These are phyloP conservation scores for Heteromurus nitidus DNA, from an alignment of 2,888 invertebrate species.

Conservation along the genomic window DNA sequence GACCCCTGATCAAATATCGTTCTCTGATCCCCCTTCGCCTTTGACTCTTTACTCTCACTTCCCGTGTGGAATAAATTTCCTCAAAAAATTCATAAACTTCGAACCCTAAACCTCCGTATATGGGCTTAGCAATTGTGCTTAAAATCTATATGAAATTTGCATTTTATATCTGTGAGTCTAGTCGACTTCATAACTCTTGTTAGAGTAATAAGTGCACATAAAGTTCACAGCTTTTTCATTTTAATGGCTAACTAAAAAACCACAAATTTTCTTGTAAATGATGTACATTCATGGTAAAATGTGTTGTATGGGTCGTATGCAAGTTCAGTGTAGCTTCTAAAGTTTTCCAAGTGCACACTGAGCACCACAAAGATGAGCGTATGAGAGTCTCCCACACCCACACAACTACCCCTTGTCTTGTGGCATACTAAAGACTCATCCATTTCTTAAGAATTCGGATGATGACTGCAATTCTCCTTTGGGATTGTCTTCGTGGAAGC, in stretches of 20 bases:
- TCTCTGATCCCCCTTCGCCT: not conserved
- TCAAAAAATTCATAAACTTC: conserved; percentile 39
- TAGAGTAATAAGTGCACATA: too few relatives aligned
- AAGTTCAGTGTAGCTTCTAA: too few relatives aligned
- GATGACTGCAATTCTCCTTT: conserved; percentile 22
- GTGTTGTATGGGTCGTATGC: not conserved
- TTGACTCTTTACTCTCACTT: too few relatives aligned
- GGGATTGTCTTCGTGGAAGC: conserved; percentile 28
- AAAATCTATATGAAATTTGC: not conserved
- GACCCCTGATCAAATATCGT: too few relatives aligned
- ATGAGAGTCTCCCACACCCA: too few relatives aligned
- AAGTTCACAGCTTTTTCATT: not conserved
- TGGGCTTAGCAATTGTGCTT: too few relatives aligned
- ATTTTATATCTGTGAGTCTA: too few relatives aligned
- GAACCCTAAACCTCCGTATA: too few relatives aligned
- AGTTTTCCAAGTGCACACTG: too few relatives aligned
- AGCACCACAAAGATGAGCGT: too few relatives aligned
- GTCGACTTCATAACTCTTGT: too few relatives aligned
- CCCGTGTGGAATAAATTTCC: conserved; percentile 50
- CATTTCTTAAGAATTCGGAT: conserved; percentile 31
- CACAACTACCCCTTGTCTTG: not conserved
- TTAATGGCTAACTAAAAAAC: not conserved
- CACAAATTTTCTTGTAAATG: conserved; percentile 19
- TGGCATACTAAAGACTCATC: conserved; percentile 14
- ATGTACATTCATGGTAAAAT: not conserved